Evolutionary conservation across 2,888 invertebrate species (phyloP), one percentile per base, ranked within the genome.

Genomic region (Cepaea hortensis): DNA sequence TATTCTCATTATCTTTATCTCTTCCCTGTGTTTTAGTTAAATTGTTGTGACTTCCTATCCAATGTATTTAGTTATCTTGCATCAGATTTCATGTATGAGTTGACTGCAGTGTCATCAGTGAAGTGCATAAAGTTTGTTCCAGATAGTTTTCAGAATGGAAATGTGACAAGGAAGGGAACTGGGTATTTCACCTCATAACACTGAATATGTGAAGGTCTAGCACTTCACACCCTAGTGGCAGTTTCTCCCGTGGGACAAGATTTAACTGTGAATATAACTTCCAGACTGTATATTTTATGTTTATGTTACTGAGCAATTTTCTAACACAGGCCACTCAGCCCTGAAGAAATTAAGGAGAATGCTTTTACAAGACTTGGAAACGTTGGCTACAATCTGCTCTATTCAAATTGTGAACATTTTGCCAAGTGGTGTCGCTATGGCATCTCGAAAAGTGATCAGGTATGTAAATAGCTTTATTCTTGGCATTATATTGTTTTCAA

Each of bases 391-490:
- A 93, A 93, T 88, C 61, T 94, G 6, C 75, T 94, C 18, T 91
- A 89, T 89, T 91, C 91, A 55, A 94, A 94, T 89, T 94, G 94
- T 90, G 94, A 94, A 89, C 94, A 94, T 87, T 94, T 94, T 89
- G 93, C 92, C 79, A 92, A 91, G 73, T 94, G 91, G 90, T 93
- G 93, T 88, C 91, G 94, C 85, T 94, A 94, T 89, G 93, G 93
- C 0, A 85, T 90, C 20, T 89, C 87, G 13, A 90, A 89, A 85
- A 94, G 94, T 88, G 91, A 91, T 76, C 94, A 94, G 98, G 99
- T 96, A 79, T 20, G 68, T 61, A 50, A 48, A 55, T 50, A 82
- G 9, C 50, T 65, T 62, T 23, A 61, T 11, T 15, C 15, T 83
- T 72, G 35, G 6, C 5, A n/a, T 23, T 80, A 15, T 11, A 3